Evolutionary conservation across 2,888 invertebrate species (phyloP).

Genomic region (Drosophila ezoana): DNA sequence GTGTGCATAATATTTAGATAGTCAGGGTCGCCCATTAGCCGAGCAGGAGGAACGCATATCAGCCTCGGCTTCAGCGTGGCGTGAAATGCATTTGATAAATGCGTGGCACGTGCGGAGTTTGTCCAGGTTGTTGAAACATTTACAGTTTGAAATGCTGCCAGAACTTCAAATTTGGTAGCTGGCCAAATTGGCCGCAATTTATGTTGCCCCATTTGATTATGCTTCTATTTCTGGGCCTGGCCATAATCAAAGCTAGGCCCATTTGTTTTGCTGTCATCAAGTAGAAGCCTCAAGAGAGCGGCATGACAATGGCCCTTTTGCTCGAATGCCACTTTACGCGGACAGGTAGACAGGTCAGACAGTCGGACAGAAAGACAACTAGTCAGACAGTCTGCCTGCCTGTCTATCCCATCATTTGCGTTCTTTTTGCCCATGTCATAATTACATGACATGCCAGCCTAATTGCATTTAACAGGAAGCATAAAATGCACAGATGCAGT

Average conservation of each 20-base stretch:
- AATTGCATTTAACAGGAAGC: slow-evolving; percentile 69
- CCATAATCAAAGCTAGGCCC: slow-evolving; percentile 32
- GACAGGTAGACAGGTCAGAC: slow-evolving; percentile 13
- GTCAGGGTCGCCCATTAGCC: slow-evolving; percentile 45
- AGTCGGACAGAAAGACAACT: slow-evolving; percentile 10
- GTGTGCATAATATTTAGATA: slow-evolving; percentile 31
- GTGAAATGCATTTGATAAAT: slow-evolving; percentile 67
- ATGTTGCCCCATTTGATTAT: slow-evolving; percentile 36
- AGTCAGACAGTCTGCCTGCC: slow-evolving; percentile 17
- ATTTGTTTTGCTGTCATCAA: slow-evolving; percentile 34
- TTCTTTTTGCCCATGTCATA: slow-evolving; percentile 60
- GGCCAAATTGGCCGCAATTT: slow-evolving; percentile 37
- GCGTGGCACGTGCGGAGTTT: slow-evolving; percentile 51
- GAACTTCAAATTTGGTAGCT: slow-evolving; percentile 37
- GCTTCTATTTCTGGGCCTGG: slow-evolving; percentile 22
- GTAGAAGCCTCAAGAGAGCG: slow-evolving; percentile 15
- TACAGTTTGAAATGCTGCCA: slow-evolving; percentile 36
- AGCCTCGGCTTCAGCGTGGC: slow-evolving; percentile 40
- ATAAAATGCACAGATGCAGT: slow-evolving; percentile 47
- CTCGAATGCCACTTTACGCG: slow-evolving; percentile 42
- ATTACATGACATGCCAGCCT: slow-evolving; percentile 64
- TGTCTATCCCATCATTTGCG: slow-evolving; percentile 32
- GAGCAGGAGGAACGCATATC: slow-evolving; percentile 29
- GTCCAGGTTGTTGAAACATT: slow-evolving; percentile 21
- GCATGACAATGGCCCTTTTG: slow-evolving; percentile 47